phyloP scores from a whole-genome alignment of 2,888 invertebrate species.

The Trichacis sp. region DNA sequence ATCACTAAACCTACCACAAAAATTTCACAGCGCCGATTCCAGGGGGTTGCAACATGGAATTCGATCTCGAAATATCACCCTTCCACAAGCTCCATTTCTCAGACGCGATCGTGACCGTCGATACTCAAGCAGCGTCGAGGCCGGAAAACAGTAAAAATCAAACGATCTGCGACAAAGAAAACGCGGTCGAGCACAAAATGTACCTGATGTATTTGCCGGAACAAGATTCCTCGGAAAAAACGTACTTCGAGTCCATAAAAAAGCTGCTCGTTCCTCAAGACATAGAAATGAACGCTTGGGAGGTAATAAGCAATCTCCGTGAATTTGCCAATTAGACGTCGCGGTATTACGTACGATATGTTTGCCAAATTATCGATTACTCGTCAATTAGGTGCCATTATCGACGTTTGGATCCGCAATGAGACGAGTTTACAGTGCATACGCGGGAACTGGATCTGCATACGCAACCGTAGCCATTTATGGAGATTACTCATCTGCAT shows the following conservation, averaged over 20 bases:
- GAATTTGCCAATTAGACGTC: constrained; percentile 1
- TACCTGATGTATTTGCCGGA: constrained; percentile 76
- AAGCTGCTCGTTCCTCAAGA: constrained; percentile 74
- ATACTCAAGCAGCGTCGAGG: constrained; percentile 71
- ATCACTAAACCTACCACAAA: too few species aligned
- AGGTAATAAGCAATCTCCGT: too few species aligned
- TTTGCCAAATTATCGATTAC: constrained; percentile 36
- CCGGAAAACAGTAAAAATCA: constrained; percentile 40
- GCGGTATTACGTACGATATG: constrained; percentile 19
- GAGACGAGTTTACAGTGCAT: constrained; percentile 73
- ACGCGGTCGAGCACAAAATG: constrained; percentile 69
- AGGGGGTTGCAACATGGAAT: constrained; percentile 83
- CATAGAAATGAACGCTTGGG: constrained; percentile 71
- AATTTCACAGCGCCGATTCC: constrained; percentile 78
- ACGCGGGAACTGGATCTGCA: constrained; percentile 75
- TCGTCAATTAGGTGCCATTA: constrained; percentile 57
- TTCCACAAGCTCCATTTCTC: constrained; percentile 70
- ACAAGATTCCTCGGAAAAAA: constrained; percentile 70
- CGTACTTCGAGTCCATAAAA: constrained; percentile 74
- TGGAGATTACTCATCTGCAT: constrained; percentile 71
- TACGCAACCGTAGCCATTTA: constrained; percentile 73
- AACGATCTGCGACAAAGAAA: constrained; percentile 62
- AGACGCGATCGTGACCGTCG: constrained; percentile 71
- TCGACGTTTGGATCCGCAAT: constrained; percentile 53
- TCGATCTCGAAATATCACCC: constrained; percentile 74